Conservation (phyloP, 2,888 invertebrate species). For the Itoplectis maculator region DNA sequence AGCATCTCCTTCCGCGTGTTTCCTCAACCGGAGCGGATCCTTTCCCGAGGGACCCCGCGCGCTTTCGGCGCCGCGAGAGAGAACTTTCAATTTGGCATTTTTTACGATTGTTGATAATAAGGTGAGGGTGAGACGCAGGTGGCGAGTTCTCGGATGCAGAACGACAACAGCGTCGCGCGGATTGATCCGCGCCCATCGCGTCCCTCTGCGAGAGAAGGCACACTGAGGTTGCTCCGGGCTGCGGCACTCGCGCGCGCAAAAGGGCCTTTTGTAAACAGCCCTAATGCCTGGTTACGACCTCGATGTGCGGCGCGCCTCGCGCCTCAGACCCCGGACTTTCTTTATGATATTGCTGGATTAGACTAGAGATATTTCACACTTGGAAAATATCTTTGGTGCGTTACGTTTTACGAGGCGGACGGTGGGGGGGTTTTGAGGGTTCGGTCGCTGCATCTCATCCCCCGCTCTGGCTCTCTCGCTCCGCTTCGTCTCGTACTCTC, state of each 20-base stretch:
- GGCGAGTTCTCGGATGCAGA: conserved; percentile 72
- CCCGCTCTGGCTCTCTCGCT: conserved; percentile 36
- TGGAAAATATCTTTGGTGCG: conserved; percentile 81
- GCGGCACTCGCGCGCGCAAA: conserved; percentile 73
- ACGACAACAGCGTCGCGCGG: conserved; percentile 58
- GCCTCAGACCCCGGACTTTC: conserved; percentile 76
- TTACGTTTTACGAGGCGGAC: conserved; percentile 81
- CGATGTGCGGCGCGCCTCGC: conserved; percentile 67
- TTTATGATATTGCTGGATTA: conserved; percentile 85
- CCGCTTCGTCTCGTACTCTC: conserved; percentile 54
- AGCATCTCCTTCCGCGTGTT: conserved; percentile 27
- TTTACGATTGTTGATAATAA: conserved; percentile 85
- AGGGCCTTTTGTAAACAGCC: conserved; percentile 84
- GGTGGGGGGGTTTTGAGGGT: conserved; percentile 4
- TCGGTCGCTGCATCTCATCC: conserved; percentile 32
- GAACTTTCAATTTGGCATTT: conserved; percentile 84
- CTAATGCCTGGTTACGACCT: conserved; percentile 84
- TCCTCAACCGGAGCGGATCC: conserved; percentile 45
- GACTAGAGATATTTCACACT: conserved; percentile 84
- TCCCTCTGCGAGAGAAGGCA: no score
- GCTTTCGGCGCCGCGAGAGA: conserved; percentile 71
- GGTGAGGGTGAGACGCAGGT: conserved; percentile 81
- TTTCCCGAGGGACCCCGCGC: conserved; percentile 65
- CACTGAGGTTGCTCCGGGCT: no score
- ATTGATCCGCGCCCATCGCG: no score